These are phyloP conservation scores for Acleris cristana DNA, from an alignment of 2,888 invertebrate genomes.

Conservation along the genomic window DNA sequence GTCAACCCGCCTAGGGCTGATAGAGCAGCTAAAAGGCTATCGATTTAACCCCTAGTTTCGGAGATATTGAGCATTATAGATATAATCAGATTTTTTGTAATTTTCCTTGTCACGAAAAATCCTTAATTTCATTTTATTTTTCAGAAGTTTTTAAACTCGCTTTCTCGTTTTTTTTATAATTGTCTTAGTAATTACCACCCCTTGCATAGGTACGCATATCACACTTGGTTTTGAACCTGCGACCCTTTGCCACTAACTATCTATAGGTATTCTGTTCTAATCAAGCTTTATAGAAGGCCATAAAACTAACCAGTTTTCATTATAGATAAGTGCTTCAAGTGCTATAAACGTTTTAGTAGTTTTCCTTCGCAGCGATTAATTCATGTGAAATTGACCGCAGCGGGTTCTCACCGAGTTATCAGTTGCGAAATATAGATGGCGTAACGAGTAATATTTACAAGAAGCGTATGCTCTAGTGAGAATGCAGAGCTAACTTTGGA, in stretches of 20 bases:
- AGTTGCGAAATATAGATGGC: conserved; percentile 28
- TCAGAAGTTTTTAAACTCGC: too few relatives aligned
- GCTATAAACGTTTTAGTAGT: conserved; percentile 15
- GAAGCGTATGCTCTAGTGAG: neutral
- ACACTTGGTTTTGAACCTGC: neutral
- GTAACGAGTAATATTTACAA: conserved; percentile 15
- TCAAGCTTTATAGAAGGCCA: neutral
- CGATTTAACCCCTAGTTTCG: too few relatives aligned
- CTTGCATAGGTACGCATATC: too few relatives aligned
- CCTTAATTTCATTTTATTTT: too few relatives aligned
- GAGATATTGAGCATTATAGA: too few relatives aligned
- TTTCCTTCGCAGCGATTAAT: conserved; percentile 33
- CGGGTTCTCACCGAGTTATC: conserved; percentile 34
- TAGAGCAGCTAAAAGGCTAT: too few relatives aligned
- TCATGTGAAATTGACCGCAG: conserved; percentile 30
- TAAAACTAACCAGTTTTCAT: conserved; percentile 17
- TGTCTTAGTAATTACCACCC: too few relatives aligned
- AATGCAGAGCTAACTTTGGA: too few relatives aligned
- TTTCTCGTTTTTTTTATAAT: too few relatives aligned
- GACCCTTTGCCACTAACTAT: neutral
- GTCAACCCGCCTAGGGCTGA: too few relatives aligned
- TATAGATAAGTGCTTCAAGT: neutral
- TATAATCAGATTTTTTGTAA: too few relatives aligned
- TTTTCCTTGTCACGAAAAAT: too few relatives aligned
- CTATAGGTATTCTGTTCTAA: neutral